Evolutionary conservation across 2,797 vertebrate species (phyloP).

Genomic region (Lithobates sylvaticus): DNA sequence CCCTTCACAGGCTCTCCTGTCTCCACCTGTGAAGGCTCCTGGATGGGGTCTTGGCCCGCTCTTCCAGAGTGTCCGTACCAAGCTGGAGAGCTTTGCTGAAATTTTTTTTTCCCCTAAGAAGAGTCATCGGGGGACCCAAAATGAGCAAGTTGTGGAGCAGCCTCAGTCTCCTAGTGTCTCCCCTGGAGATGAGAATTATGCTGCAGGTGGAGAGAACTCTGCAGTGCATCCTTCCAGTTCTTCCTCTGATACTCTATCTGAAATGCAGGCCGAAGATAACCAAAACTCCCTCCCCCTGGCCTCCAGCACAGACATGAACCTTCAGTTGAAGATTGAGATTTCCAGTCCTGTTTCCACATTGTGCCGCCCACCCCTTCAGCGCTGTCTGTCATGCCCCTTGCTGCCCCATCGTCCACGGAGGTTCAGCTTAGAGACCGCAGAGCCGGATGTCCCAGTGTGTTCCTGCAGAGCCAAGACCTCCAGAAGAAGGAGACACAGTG

Average conservation of each 20-base stretch:
- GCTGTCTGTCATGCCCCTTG: conserved; percentile 30
- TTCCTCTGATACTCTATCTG: no score
- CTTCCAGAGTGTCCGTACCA: conserved; percentile 86
- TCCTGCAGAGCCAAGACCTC: not conserved
- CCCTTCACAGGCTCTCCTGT: not conserved
- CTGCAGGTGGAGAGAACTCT: not conserved
- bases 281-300: not conserved
- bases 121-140: conserved; percentile 11
- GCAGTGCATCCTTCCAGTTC: no score
- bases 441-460: not conserved
- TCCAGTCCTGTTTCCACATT: conserved; percentile 57
- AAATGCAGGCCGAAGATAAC: no score
- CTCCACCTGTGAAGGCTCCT: conserved; percentile 47
- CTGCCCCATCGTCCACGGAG: not conserved
- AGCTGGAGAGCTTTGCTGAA: conserved; percentile 90
- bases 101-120: conserved; percentile 77
- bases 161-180: not conserved
- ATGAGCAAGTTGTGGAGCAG: not conserved
- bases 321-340: conserved; percentile 72
- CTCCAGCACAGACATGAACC: conserved; percentile 47
- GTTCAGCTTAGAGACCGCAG: not conserved
- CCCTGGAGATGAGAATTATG: not conserved
- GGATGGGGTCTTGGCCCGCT: conserved; percentile 86
- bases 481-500: conserved; percentile 32
- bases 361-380: conserved; percentile 31